phyloP scores from a whole-genome alignment of 2,113 vertebrate genomes.

The Pyxicephalus adspersus region DNA sequence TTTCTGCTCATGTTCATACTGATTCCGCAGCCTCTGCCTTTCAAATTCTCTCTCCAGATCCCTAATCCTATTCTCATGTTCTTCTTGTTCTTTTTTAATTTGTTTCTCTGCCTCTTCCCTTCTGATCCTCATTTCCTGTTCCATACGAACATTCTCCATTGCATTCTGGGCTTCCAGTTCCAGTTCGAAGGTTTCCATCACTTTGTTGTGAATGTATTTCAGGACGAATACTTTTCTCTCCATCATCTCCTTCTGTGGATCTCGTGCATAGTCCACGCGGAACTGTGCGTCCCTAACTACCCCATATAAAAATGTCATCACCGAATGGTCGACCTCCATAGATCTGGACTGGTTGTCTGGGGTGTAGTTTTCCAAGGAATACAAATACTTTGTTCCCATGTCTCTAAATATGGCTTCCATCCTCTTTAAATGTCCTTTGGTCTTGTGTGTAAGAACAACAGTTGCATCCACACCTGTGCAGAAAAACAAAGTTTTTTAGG shows the following conservation, averaged over 20 bases:
- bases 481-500: not conserved
- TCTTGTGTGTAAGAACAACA: slow-evolving; percentile 14
- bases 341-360: not conserved
- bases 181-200: not conserved
- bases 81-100: not conserved
- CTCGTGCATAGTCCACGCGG: not conserved
- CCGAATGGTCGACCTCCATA: not conserved
- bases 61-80: not conserved
- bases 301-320: not conserved
- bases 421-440: not conserved
- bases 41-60: not conserved
- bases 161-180: not conserved
- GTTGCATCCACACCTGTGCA: not conserved
- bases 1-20: not conserved
- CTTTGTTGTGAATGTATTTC: slow-evolving; percentile 4
- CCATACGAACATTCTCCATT: not conserved
- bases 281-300: not conserved
- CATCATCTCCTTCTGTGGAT: slow-evolving; percentile 3
- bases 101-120: not conserved
- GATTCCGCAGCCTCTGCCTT: not conserved
- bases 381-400: not conserved
- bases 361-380: slow-evolving; percentile 19
- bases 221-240: not conserved
- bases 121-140: not conserved
- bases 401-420: not conserved